A percentile compares a stretch with the other conserved stretches of the same genome.
phyloP scores from a whole-genome alignment of 2,888 invertebrate genomes.

The Mesorhabditis spiculigera region DNA sequence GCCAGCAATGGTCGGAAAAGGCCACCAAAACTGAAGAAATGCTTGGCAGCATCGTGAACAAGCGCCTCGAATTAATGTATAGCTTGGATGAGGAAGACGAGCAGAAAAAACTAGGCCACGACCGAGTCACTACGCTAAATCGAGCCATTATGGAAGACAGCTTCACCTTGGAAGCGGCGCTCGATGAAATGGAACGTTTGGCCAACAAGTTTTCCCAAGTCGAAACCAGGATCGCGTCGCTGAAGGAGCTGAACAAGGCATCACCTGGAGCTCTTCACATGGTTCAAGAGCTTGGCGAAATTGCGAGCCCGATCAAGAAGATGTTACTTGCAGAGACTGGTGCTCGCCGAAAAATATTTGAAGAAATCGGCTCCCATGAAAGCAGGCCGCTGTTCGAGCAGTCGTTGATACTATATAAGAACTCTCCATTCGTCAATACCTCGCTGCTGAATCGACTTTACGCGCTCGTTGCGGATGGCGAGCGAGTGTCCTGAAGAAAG shows the following conservation, averaged over 20 bases:
- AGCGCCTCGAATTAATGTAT: slow-evolving; percentile 28
- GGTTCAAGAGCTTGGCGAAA: slow-evolving; percentile 20
- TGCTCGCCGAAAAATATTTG: slow-evolving; percentile 18
- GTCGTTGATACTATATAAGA: slow-evolving; percentile 25
- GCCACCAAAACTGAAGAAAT: slow-evolving; percentile 17
- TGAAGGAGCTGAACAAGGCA: slow-evolving; percentile 25
- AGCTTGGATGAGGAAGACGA: slow-evolving; percentile 9
- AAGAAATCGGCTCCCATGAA: slow-evolving; percentile 26
- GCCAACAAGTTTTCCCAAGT: slow-evolving; percentile 31
- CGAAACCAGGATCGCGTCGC: slow-evolving; percentile 22
- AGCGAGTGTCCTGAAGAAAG: not conserved
- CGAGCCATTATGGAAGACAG: slow-evolving; percentile 16
- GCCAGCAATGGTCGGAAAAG: slow-evolving; percentile 32
- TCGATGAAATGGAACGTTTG: slow-evolving; percentile 28
- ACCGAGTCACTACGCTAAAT: slow-evolving; percentile 7
- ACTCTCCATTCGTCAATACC: slow-evolving; percentile 36
- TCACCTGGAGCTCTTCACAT: slow-evolving; percentile 19
- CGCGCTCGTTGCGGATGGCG: not conserved
- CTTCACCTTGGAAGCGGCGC: slow-evolving; percentile 14
- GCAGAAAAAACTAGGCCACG: slow-evolving; percentile 10
- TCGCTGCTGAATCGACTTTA: slow-evolving; percentile 19
- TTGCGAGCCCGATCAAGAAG: slow-evolving; percentile 24
- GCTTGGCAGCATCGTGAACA: slow-evolving; percentile 25
- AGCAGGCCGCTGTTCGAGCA: slow-evolving; percentile 27
- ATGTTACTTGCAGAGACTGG: slow-evolving; percentile 27